Conservation (phyloP, 2,888 invertebrate genomes). For the Physocephala rufipes region DNA sequence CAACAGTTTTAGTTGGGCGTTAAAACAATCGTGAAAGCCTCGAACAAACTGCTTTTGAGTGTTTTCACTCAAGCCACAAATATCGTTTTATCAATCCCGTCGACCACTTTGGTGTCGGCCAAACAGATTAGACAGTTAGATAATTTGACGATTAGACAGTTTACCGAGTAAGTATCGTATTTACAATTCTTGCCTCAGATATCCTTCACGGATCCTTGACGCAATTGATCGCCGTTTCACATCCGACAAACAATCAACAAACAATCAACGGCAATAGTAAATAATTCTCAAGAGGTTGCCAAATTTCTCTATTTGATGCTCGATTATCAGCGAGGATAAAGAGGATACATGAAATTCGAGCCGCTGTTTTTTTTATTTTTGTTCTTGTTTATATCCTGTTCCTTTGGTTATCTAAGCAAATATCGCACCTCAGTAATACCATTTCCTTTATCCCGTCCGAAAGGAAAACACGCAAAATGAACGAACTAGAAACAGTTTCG, state of each 20-base stretch:
- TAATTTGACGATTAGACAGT: too few species aligned
- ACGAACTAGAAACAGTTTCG: neutral
- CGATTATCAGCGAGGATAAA: neutral
- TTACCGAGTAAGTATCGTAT: too few species aligned
- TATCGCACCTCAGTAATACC: constrained; percentile 22
- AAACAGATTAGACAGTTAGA: too few species aligned
- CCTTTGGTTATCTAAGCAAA: constrained; percentile 25
- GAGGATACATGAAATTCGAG: constrained; percentile 4
- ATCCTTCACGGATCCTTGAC: neutral
- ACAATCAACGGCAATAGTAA: neutral
- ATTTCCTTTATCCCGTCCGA: constrained; percentile 8
- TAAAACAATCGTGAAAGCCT: too few species aligned
- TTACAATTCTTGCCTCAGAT: too few species aligned
- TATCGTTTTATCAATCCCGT: too few species aligned
- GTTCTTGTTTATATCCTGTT: constrained; percentile 10
- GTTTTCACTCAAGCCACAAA: too few species aligned
- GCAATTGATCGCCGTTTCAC: constrained; percentile 23
- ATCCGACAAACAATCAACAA: constrained; percentile 28
- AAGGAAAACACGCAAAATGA: neutral
- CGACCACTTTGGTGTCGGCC: too few species aligned
- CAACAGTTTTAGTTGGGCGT: too few species aligned
- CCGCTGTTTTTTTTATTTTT: too few species aligned
- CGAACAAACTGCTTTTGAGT: too few species aligned
- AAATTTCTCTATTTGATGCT: neutral
- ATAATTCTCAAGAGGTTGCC: constrained; percentile 25